phyloP scores from a whole-genome alignment of 2,888 invertebrate genomes.

The Pollenia labialis region DNA sequence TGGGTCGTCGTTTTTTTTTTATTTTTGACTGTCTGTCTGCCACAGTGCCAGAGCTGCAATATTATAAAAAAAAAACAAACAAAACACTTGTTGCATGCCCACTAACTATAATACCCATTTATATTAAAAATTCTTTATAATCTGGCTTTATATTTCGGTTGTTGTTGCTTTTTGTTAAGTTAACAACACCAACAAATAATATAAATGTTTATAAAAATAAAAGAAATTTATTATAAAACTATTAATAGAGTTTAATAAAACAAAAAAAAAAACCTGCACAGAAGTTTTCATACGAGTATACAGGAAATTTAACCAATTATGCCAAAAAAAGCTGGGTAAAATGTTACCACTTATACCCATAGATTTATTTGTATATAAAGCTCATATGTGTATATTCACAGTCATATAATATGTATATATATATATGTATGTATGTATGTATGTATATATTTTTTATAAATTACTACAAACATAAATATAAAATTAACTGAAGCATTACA shows the following conservation, averaged over 20 bases:
- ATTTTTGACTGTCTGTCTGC: slow-evolving; percentile 59
- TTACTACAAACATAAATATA: slow-evolving; percentile 36
- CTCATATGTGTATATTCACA: neutral
- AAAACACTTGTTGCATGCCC: slow-evolving; percentile 70
- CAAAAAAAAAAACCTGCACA: slow-evolving; percentile 1
- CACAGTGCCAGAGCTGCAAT: slow-evolving; percentile 34
- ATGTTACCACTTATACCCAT: neutral
- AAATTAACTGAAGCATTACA: slow-evolving; percentile 68
- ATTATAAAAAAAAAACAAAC: neutral
- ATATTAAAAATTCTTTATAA: slow-evolving; percentile 35
- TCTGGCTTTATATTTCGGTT: slow-evolving; percentile 4
- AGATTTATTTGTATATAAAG: neutral
- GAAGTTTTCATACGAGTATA: slow-evolving; percentile 27
- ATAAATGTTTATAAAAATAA: slow-evolving; percentile 31
- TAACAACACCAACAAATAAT: slow-evolving; percentile 14
- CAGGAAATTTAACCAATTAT: slow-evolving; percentile 70
- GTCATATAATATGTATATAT: neutral
- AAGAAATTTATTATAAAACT: slow-evolving; percentile 67
- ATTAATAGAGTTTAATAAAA: slow-evolving; percentile 50
- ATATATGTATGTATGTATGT: neutral
- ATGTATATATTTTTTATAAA: slow-evolving; percentile 16
- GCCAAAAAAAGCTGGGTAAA: slow-evolving; percentile 52
- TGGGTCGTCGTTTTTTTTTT: slow-evolving; percentile 47
- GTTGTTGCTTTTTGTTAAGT: slow-evolving; percentile 26
- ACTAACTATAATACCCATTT: slow-evolving; percentile 43